Conservation (phyloP, 2,797 vertebrate genomes). For the Cyclura pinguis region DNA sequence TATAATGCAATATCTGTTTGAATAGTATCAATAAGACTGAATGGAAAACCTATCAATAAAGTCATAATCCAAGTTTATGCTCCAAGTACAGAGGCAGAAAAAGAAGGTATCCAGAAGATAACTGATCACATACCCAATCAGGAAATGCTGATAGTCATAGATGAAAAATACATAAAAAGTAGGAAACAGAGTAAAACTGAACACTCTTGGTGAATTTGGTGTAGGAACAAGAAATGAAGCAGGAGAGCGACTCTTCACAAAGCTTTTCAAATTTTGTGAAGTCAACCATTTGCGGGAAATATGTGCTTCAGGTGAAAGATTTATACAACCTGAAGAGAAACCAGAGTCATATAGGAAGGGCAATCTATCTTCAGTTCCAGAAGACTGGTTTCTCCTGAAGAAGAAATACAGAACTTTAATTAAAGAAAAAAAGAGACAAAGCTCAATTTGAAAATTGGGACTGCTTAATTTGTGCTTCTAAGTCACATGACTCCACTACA, state of each 20-base stretch:
- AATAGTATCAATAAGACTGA: neutral
- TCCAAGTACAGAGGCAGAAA: neutral
- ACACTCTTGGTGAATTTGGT: neutral
- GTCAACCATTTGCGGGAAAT: neutral
- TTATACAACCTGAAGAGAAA: no score
- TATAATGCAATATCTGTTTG: neutral
- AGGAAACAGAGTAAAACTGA: neutral
- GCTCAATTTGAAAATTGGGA: no score
- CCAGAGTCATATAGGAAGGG: no score
- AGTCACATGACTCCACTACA: no score
- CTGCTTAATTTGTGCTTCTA: no score
- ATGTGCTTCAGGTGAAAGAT: no score
- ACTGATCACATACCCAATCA: neutral
- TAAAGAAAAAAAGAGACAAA: no score
- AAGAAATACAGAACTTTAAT: no score
- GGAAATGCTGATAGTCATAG: neutral
- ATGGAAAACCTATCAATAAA: neutral
- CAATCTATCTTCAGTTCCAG: no score
- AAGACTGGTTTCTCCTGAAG: no score
- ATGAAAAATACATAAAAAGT: neutral
- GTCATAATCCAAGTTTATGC: neutral
- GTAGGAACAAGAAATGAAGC: neutral
- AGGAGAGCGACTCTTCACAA: neutral
- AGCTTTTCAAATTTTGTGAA: neutral
- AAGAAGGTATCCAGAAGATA: neutral